Conservation (phyloP, 1,140 invertebrate genomes). For the Lordiphosa mommai region DNA sequence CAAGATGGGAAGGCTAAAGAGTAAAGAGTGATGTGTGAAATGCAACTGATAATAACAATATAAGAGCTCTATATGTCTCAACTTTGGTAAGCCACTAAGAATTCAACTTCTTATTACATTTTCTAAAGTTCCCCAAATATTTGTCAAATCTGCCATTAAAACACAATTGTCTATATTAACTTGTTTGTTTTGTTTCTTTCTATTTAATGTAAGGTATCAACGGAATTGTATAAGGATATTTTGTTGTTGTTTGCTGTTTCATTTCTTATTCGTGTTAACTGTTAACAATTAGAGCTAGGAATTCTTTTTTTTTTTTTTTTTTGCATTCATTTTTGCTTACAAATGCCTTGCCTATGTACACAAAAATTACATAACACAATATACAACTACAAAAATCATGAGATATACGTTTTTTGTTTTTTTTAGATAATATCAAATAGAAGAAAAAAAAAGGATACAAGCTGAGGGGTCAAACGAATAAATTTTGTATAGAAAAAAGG, state of each 20-base stretch:
- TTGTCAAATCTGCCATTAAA: no score
- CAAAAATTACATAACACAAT: conserved; percentile 12
- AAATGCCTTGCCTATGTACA: conserved; percentile 35
- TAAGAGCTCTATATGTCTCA: no score
- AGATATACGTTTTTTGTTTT: no score
- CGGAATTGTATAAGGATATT: conserved; percentile 25
- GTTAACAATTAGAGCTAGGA: conserved; percentile 69
- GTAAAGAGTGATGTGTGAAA: no score
- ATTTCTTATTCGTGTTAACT: conserved; percentile 37
- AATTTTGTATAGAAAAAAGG: neutral
- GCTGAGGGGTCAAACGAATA: neutral
- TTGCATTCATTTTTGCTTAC: neutral
- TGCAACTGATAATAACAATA: no score
- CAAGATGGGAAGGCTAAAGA: no score
- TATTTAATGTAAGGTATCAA: conserved; percentile 51
- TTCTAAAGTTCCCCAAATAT: no score
- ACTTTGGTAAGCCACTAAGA: no score
- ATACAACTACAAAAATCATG: conserved; percentile 2
- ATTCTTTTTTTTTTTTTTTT: conserved; percentile 35
- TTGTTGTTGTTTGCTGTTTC: conserved; percentile 12
- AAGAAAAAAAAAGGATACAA: conserved; percentile 6
- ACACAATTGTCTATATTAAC: neutral
- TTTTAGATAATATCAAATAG: neutral
- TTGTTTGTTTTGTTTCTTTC: conserved; percentile 43
- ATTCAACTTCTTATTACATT: no score